Base-by-base conservation (phyloP, 1,140 invertebrate species). In the Drosophila sucinea region DNA sequence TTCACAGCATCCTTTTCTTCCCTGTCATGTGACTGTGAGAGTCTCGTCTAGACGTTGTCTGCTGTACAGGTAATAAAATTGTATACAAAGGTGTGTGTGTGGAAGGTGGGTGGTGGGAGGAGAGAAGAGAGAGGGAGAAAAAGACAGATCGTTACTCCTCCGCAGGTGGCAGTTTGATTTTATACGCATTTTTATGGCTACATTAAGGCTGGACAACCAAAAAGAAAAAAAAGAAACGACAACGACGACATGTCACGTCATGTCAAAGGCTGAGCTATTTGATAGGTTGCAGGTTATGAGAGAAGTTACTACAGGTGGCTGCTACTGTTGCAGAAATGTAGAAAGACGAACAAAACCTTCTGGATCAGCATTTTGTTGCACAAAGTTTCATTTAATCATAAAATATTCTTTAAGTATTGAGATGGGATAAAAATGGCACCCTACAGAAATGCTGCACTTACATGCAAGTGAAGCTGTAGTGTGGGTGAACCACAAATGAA, bases 171-270 rank as follows among this genome's bases (percentile, higher is more conserved):
- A 77, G 70, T 77, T 78, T 78, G 76, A 78, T 78, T 78, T 78
- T 78, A 78, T 78, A 70, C 72, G 67, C 67, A 75, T 60, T 78
- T 78, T 78, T 78, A 78, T 78, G 72, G 60, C 63, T 63, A 60
- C 67, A 70, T 74, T 74, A 77, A 73, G 38, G 71, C 62, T 40
- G 41, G 47, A 61, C 61, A 62, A 44, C 68, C 10, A 38, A 38
- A 11, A 38, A 11, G 2, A 11, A n/a, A 38, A 38, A 38, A 11
- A 10, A 11, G 3, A 10, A 11, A 38, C 2, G 62, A 61, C 54
- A 33, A n/a, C 60, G 44, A 23, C 61, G 57, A 67, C 57, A 62
- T 65, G 68, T 71, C 71, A 60, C 57, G 25, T 27, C 5, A 65
- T 67, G 69, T 67, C 65, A 67, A 40, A 75, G 30, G 44, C 40